Evolutionary conservation across 64 coral and sea anemone species (phyloP).

Genomic region (Actinia equina): DNA sequence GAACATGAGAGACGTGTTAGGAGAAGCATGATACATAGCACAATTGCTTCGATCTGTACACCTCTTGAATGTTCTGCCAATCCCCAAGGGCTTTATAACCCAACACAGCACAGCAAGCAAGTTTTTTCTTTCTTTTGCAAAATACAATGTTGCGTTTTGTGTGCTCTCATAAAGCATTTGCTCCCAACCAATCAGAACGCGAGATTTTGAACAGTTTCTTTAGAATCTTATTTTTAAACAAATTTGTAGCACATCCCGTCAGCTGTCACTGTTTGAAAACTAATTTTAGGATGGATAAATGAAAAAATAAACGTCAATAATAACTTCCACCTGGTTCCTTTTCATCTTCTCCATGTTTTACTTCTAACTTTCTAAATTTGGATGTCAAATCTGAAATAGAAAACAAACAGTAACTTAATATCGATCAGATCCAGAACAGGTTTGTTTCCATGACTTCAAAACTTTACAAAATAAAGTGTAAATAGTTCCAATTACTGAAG

Average conservation of each 20-base stretch:
- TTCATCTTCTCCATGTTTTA: background rate
- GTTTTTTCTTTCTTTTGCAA: too few relatives aligned
- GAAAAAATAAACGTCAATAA: background rate
- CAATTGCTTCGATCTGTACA: too few relatives aligned
- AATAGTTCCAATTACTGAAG: slow-evolving; percentile 17
- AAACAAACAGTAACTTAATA: background rate
- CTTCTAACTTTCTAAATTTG: background rate
- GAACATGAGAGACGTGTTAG: too few relatives aligned
- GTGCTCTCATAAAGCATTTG: background rate
- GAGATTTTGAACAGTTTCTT: too few relatives aligned
- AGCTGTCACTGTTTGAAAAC: background rate
- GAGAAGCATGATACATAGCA: too few relatives aligned
- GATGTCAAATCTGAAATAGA: slow-evolving; percentile 10
- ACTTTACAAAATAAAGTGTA: too few relatives aligned
- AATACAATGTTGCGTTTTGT: too few relatives aligned
- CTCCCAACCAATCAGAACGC: background rate
- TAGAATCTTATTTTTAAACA: too few relatives aligned
- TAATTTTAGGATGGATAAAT: background rate
- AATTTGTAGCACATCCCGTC: background rate
- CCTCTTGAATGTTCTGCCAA: too few relatives aligned
- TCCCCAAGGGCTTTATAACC: too few relatives aligned
- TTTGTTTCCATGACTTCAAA: background rate
- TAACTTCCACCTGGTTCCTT: background rate
- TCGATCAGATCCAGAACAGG: background rate
- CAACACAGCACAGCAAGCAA: too few relatives aligned